Evolutionary conservation across 1,140 invertebrate genomes (phyloP), one percentile per base, ranked within the genome.

Genomic region (Nylanderia fulva): DNA sequence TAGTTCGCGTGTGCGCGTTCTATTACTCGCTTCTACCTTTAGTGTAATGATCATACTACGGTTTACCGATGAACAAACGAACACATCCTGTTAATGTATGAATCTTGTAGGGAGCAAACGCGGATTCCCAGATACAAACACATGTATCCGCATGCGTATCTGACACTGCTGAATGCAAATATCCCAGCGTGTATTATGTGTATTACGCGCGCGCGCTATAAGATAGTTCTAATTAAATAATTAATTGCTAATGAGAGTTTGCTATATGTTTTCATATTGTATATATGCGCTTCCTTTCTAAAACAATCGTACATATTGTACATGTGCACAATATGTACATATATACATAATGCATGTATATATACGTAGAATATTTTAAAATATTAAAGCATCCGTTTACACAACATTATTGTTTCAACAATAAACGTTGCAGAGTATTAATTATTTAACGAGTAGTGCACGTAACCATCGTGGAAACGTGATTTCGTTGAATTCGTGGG

Each of bases 1-100:
- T 39, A 36, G 39, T 24, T 58, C 56, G 80, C 58, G 71, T 75
- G 56, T 27, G 33, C 69, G 60, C 80, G 80, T 86, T 87, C 77
- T 82, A 82, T 85, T 42, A 58, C 1, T 24, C 33, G 33, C 7
- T 36, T 63, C 7, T 56, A 71, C 0, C 27, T 66, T 68, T 60
- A 72, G 72, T 74, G 36, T 45, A 60, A 69, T 75, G 66, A 88
- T 84, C 79, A 64, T 54, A 69, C 66, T 42, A 72, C 54, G 56
- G 84, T 86, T 88, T 82, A 75, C 84, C 85, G 56, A 84, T 79
- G 54, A 71, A 72, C 68, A 89, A 88, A 89, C 84, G 60, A 71
- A 74, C 61, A 63, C 74, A 69, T 76, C 54, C 86, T 82, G 83
- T 89, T 84, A 77, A 88, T 76, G 79, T 85, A 88, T 80, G 84